Evolutionary conservation across 2,888 invertebrate genomes (phyloP), one percentile per base, ranked within the genome.

Genomic region (Agrypnus murinus): DNA sequence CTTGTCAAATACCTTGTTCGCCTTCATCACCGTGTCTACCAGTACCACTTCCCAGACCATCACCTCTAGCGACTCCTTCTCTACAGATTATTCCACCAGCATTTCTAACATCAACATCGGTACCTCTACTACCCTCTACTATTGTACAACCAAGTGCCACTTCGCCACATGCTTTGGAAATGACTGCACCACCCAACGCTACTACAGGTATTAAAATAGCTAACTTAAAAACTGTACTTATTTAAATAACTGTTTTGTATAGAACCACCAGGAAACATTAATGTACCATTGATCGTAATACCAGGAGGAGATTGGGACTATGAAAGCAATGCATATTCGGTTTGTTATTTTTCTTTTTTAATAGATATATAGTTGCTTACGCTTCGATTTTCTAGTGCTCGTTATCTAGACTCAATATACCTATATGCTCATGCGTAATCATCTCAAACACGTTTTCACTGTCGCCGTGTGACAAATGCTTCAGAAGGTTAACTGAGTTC

Each of bases 71-170:
- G 1, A 7, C 43, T 14, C n/a, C 43, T 10, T 2, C n/a, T 12
- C n/a, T 14, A 25, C 25, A 25, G 3, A 14, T n/a, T n/a, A n/a
- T n/a, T 32, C 68, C 65, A 36, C 65, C 65, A 8, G 38, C 50
- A 14, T 34, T 10, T 19, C 66, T 59, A 12, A 48, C 66, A 17
- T 60, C 38, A 8, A 60, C 71, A 17, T 62, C 40, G n/a, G n/a
- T n/a, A 43, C 25, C 25, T 25, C 25, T 25, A 25, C 25, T 5
- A 25, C 25, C 25, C 3, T 3, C 25, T 3, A 25, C 25, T 25
- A 25, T 5, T 25, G 25, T 3, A 25, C 25, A 25, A 3, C 25
- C 25, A 25, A 5, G 5, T 25, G 25, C n/a, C n/a, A n/a, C n/a
- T n/a, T n/a, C n/a, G n/a, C n/a, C n/a, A n/a, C n/a, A n/a, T n/a